Evolutionary conservation across 2,113 vertebrate species (phyloP).

Genomic region (Muntiacus reevesi): DNA sequence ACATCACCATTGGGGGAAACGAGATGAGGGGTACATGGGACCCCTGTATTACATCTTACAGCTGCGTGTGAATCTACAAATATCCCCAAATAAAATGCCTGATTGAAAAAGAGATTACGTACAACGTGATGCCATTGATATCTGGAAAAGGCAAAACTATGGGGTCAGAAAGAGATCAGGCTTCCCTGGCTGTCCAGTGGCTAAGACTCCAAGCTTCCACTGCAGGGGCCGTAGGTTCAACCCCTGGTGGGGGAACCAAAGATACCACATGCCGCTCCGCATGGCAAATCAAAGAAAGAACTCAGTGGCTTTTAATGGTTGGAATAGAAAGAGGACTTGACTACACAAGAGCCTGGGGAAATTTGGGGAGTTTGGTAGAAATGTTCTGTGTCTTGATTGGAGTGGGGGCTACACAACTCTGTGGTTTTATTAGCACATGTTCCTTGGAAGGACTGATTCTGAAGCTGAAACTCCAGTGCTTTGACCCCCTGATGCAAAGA

Average conservation of each 20-base stretch:
- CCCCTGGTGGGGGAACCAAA: neutral
- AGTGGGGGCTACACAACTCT: neutral
- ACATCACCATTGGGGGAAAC: neutral
- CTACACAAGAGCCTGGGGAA: neutral
- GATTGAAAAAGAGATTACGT: neutral
- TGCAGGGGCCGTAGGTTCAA: neutral
- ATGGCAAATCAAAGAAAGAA: neutral
- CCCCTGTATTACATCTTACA: neutral
- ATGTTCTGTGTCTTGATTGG: neutral
- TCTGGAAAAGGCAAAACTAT: neutral
- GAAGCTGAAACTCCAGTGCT: neutral
- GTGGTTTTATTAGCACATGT: neutral
- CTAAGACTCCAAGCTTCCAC: neutral
- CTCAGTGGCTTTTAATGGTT: neutral
- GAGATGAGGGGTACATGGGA: neutral
- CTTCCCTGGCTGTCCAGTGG: neutral
- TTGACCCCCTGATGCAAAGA: neutral
- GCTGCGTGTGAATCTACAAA: neutral
- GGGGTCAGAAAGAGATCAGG: neutral
- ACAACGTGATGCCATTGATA: accelerated
- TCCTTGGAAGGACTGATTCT: neutral
- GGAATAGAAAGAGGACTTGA: neutral
- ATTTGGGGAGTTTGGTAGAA: neutral
- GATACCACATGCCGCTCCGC: neutral
- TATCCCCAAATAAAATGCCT: neutral